A percentile compares a stretch with the other conserved stretches of the same genome.
These are phyloP conservation scores for Ctenicera cuprea DNA, from an alignment of 2,888 invertebrate species.

Conservation along the genomic window DNA sequence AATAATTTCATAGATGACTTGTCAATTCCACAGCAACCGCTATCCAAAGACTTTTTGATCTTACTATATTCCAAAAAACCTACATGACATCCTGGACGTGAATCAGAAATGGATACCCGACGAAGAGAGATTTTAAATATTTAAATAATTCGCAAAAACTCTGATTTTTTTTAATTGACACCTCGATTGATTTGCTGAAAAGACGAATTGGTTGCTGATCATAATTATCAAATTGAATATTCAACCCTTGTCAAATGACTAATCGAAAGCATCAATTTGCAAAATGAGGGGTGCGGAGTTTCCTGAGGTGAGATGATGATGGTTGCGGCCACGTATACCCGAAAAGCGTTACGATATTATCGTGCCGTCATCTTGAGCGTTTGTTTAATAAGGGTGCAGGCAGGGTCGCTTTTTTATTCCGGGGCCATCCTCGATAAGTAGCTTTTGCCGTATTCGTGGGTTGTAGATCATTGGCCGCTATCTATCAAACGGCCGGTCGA, in stretches of 20 bases:
- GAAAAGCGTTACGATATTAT: conserved; percentile 25
- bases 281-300: conserved; percentile 3
- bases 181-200: not conserved
- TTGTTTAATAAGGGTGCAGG: conserved; percentile 32
- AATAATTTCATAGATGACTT: no score
- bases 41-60: no score
- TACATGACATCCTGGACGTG: no score
- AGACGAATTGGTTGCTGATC: not conserved
- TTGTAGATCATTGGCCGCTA: conserved; percentile 43
- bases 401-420: conserved; percentile 29
- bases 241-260: conserved; percentile 7
- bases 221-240: conserved; percentile 2
- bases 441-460: conserved; percentile 39
- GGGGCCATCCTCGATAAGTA: conserved; percentile 31
- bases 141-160: not conserved
- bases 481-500: conserved; percentile 48
- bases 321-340: conserved; percentile 16
- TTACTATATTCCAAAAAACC: no score
- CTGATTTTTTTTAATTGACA: not conserved
- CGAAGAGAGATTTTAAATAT: no score
- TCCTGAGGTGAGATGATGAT: conserved; percentile 2
- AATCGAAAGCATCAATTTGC: conserved; percentile 11
- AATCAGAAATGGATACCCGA: no score
- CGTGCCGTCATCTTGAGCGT: conserved; percentile 26
- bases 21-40: no score